These are phyloP conservation scores for Arizona elegans DNA, from an alignment of 2,113 vertebrate genomes.

Conservation along the genomic window DNA sequence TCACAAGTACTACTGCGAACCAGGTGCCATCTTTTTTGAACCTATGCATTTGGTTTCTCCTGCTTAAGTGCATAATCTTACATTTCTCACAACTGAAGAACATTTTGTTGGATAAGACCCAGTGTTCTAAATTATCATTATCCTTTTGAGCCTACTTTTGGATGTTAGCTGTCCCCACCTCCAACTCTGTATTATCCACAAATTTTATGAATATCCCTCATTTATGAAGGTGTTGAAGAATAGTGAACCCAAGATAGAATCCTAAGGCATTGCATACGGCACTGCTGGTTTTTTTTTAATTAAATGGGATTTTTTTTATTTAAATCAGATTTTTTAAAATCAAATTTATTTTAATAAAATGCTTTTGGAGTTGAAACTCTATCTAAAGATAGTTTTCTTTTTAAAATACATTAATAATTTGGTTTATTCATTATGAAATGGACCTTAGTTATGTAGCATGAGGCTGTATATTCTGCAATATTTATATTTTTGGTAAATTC, in stretches of 20 bases:
- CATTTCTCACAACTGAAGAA: not conserved
- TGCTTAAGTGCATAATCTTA: not conserved
- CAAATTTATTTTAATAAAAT: no score
- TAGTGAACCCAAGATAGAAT: not conserved
- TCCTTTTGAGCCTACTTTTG: not conserved
- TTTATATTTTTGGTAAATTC: no score
- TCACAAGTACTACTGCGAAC: not conserved
- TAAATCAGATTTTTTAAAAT: no score
- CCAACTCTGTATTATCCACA: not conserved
- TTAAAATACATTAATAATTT: no score
- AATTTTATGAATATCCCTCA: not conserved
- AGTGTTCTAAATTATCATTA: not conserved
- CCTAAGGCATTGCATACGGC: not conserved
- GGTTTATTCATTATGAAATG: no score
- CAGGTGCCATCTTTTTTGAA: not conserved
- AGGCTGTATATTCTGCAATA: no score
- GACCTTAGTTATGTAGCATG: no score
- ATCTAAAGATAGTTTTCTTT: no score
- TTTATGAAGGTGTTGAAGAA: not conserved
- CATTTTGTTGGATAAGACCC: not conserved
- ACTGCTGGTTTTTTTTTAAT: no score
- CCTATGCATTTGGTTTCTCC: not conserved
- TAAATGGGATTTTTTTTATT: no score
- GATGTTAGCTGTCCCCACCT: not conserved
- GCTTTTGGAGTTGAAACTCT: no score